phyloP scores from a whole-genome alignment of 2,113 vertebrate genomes.

The Antidorcas marsupialis region DNA sequence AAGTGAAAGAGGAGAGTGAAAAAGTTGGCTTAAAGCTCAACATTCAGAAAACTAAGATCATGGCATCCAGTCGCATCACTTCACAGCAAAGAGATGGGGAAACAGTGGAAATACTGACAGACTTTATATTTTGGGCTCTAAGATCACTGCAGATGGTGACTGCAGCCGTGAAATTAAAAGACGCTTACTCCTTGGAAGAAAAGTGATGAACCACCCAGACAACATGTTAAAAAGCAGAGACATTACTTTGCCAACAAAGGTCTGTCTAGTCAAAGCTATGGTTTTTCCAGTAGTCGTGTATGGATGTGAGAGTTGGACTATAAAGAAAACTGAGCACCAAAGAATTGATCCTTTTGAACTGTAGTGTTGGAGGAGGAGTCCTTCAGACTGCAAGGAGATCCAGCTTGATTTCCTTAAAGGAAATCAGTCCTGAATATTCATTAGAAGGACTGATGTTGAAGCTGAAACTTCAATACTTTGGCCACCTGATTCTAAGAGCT shows the following conservation, averaged over 20 bases:
- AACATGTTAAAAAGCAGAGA: neutral
- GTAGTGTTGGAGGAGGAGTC: neutral
- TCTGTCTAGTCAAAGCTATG: neutral
- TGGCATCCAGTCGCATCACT: neutral
- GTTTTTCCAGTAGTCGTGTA: neutral
- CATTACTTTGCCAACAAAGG: neutral
- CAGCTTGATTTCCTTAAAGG: neutral
- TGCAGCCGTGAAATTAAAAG: neutral
- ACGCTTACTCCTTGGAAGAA: neutral
- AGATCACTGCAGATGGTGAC: neutral
- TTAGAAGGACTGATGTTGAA: neutral
- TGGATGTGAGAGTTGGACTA: neutral
- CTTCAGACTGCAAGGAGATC: neutral
- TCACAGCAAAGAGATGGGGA: neutral
- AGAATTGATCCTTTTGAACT: neutral
- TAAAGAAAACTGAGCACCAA: neutral
- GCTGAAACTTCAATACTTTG: neutral
- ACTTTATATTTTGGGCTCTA: neutral
- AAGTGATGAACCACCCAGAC: neutral
- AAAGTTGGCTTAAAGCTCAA: neutral
- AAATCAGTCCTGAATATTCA: neutral
- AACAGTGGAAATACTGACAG: neutral
- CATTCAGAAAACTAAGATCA: neutral
- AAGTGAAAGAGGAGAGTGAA: neutral
- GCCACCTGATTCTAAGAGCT: neutral